Conservation (phyloP, 1,140 invertebrate genomes). For the Globodera rostochiensis region DNA sequence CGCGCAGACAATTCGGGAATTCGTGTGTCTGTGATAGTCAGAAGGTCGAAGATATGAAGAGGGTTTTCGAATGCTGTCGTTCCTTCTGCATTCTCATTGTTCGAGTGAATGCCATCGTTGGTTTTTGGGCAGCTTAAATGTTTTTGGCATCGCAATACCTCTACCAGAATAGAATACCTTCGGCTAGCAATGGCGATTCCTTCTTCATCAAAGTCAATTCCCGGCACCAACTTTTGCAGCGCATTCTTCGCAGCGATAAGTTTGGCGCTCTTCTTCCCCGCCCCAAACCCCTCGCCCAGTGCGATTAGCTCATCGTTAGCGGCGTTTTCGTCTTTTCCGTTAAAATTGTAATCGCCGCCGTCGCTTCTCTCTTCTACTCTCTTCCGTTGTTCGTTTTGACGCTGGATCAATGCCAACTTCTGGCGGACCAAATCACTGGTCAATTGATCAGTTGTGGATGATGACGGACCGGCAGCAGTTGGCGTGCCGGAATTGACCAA, state of each 20-base stretch:
- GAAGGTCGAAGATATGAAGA: conserved; percentile 45
- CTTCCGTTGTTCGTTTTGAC: conserved; percentile 26
- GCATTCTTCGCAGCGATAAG: conserved; percentile 46
- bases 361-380: neutral
- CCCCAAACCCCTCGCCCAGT: conserved; percentile 49
- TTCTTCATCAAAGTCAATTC: conserved; percentile 44
- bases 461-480: conserved; percentile 8
- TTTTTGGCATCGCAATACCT: neutral
- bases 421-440: conserved; percentile 27
- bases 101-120: conserved; percentile 1
- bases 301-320: conserved; percentile 29
- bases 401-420: conserved; percentile 16
- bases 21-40: conserved; percentile 46
- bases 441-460: conserved; percentile 24
- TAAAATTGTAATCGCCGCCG: neutral
- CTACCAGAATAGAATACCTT: conserved; percentile 6
- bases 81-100: neutral
- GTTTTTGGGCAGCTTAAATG: conserved; percentile 27
- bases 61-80: neutral
- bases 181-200: conserved; percentile 36
- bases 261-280: conserved; percentile 53
- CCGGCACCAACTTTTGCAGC: conserved; percentile 43
- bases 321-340: neutral
- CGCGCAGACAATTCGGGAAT: conserved; percentile 49
- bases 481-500: conserved; percentile 33